Evolutionary conservation across 2,888 invertebrate species (phyloP).

Genomic region (Dicranocentrus wangi): DNA sequence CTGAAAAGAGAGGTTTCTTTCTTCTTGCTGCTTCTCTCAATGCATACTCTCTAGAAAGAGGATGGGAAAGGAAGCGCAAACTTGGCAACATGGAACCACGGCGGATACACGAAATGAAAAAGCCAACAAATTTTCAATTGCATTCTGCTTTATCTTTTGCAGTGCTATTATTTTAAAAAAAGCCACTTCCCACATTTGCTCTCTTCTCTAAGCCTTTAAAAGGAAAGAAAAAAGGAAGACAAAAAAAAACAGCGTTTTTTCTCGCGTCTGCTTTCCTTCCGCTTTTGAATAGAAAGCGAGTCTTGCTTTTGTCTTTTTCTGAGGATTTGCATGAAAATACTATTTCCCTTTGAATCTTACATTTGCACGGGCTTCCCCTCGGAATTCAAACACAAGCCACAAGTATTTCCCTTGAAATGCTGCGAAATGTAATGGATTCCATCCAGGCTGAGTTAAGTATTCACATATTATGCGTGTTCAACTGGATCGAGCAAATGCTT

Average conservation of each 20-base stretch:
- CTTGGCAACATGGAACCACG: no score
- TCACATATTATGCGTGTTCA: background rate
- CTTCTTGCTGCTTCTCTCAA: no score
- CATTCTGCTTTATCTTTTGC: background rate
- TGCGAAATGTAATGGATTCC: background rate
- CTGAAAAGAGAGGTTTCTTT: no score
- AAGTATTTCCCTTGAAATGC: background rate
- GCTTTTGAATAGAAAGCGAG: no score
- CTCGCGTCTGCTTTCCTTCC: no score
- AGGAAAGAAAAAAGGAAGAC: no score
- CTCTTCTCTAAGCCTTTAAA: no score
- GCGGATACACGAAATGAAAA: no score
- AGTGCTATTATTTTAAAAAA: background rate
- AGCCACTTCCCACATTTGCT: no score
- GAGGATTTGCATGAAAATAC: slow-evolving; percentile 39
- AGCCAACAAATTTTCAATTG: slow-evolving; percentile 24
- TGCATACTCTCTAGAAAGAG: no score
- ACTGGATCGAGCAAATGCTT: background rate
- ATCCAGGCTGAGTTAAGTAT: background rate
- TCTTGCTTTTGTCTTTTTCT: slow-evolving; percentile 16
- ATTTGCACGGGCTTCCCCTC: background rate
- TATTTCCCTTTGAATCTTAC: slow-evolving; percentile 22
- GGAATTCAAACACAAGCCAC: background rate
- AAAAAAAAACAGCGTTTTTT: no score
- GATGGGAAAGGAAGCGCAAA: no score